These are phyloP conservation scores for Adelphocoris suturalis DNA, from an alignment of 2,888 invertebrate species.

Conservation along the genomic window DNA sequence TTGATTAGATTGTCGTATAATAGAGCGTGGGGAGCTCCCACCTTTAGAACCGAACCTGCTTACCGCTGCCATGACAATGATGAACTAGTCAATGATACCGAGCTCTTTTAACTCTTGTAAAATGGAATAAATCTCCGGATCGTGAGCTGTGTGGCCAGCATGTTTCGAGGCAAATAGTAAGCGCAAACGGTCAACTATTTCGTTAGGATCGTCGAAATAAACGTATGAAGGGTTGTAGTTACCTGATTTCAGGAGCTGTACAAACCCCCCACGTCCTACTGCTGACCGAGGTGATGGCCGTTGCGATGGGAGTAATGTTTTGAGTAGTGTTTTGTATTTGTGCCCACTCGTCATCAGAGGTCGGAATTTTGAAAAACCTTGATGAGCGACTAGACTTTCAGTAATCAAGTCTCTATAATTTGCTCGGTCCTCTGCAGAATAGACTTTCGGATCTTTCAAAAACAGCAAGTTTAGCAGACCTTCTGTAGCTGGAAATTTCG, in stretches of 20 bases:
- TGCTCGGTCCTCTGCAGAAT: constrained; percentile 19
- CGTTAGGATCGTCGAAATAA: constrained; percentile 47
- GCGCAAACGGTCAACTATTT: constrained; percentile 26
- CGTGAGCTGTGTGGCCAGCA: constrained; percentile 8
- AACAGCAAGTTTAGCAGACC: constrained; percentile 41
- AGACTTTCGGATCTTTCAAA: not conserved
- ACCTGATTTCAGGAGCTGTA: not conserved
- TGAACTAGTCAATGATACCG: too few species aligned
- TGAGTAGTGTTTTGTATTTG: not conserved
- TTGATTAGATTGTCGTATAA: not conserved
- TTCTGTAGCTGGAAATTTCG: constrained; percentile 13
- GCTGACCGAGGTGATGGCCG: constrained; percentile 37
- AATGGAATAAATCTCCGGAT: constrained; percentile 18
- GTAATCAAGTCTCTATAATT: constrained; percentile 45
- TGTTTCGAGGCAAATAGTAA: not conserved
- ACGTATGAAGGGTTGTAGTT: not conserved
- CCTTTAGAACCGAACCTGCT: too few species aligned
- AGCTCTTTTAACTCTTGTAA: not conserved
- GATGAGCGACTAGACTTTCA: not conserved
- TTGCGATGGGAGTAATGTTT: not conserved
- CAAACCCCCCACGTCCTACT: not conserved
- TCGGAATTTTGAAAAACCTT: not conserved
- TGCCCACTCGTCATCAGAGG: not conserved
- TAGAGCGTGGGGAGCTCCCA: not conserved
- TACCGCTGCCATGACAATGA: too few species aligned